phyloP scores from a whole-genome alignment of 2,888 invertebrate genomes.

The Melieria picta region DNA sequence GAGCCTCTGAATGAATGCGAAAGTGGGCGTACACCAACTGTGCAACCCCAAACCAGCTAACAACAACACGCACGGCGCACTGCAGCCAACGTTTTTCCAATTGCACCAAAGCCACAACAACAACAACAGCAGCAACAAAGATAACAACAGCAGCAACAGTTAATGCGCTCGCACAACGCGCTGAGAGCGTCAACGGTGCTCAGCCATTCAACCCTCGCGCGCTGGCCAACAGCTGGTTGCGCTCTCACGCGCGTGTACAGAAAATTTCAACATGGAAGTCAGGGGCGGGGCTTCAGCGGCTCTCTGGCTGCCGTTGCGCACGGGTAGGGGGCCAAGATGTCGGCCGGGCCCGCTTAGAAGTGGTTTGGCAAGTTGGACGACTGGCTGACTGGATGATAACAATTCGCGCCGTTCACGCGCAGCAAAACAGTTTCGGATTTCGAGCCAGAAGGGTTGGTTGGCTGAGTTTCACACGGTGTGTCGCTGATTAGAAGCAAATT shows the following conservation, averaged over 20 bases:
- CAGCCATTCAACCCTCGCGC: no score
- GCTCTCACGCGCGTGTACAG: neutral
- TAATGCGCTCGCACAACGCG: no score
- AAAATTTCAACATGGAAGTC: constrained; percentile 47
- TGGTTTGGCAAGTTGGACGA: constrained; percentile 47
- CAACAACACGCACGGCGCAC: constrained; percentile 5
- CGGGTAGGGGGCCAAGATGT: constrained; percentile 42
- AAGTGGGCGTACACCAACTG: constrained; percentile 49
- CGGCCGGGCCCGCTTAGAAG: constrained; percentile 45
- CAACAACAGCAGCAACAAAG: no score
- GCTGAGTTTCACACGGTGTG: constrained; percentile 9
- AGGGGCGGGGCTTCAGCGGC: constrained; percentile 45
- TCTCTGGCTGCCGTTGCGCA: constrained; percentile 21
- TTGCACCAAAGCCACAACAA: no score
- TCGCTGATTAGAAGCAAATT: constrained; percentile 14
- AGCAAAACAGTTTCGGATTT: constrained; percentile 64
- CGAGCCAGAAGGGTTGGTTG: constrained; percentile 57
- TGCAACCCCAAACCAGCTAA: constrained; percentile 2
- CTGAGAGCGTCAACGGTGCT: no score
- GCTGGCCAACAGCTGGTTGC: no score
- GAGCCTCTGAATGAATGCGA: constrained; percentile 15
- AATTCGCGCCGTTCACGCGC: constrained; percentile 44
- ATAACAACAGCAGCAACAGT: no score
- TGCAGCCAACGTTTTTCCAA: neutral
- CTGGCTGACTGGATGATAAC: constrained; percentile 20